phyloP scores from a whole-genome alignment of 2,797 vertebrate species.

The Mionectes olivaceus region DNA sequence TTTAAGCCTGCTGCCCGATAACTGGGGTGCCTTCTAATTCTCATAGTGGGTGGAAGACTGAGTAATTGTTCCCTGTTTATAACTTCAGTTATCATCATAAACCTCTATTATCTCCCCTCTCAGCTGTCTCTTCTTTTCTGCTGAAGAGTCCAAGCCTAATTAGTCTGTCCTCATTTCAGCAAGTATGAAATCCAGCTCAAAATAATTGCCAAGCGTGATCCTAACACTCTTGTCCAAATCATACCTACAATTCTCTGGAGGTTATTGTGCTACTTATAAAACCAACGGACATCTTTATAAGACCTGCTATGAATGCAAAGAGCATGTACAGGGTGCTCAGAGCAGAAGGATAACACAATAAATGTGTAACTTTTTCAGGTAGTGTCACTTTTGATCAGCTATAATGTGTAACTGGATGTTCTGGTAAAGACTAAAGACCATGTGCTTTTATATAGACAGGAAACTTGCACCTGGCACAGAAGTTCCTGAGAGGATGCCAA shows the following conservation, averaged over 20 bases:
- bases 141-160: slow-evolving; percentile 26
- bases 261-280: not conserved
- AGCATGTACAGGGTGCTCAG: not conserved
- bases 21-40: slow-evolving; percentile 32
- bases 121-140: slow-evolving; percentile 34
- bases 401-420: not conserved
- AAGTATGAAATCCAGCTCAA: slow-evolving; percentile 32
- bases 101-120: slow-evolving; percentile 22
- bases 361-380: not conserved
- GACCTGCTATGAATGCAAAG: not conserved
- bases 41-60: slow-evolving; percentile 15
- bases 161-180: slow-evolving; percentile 41
- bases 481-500: not conserved
- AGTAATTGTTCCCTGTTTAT: slow-evolving; percentile 37
- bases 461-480: not conserved
- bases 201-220: not conserved
- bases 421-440: not conserved
- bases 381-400: not conserved
- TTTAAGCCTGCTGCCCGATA: slow-evolving; percentile 23
- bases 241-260: not conserved
- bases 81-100: slow-evolving; percentile 29
- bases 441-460: not conserved
- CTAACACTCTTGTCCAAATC: not conserved
- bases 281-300: not conserved
- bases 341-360: not conserved